Percentiles rank a stretch among this genome's conserved stretches.
Evolutionary conservation across 2,113 vertebrate genomes (phyloP).

Genomic region (Drymodes brunneopygia): DNA sequence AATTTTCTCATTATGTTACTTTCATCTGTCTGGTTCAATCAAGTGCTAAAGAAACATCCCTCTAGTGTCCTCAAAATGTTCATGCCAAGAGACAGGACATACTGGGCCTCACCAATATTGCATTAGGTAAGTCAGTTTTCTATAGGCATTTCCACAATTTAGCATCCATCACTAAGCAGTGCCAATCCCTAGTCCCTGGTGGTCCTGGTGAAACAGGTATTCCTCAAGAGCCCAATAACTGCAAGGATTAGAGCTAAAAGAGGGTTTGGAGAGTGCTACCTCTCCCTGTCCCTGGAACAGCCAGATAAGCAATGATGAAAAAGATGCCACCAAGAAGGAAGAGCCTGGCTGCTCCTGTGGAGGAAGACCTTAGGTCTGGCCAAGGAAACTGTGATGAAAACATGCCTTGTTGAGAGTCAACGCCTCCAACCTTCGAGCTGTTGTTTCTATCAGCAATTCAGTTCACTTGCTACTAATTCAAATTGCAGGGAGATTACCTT

Average conservation of each 20-base stretch:
- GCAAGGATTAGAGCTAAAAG: background rate
- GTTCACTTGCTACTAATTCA: background rate
- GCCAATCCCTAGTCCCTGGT: background rate
- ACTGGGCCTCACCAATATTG: background rate
- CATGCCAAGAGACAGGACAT: background rate
- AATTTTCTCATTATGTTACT: background rate
- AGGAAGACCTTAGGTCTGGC: background rate
- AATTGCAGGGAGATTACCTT: slow-evolving; percentile 78
- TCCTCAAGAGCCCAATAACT: background rate
- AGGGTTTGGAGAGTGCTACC: background rate
- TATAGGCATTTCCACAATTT: background rate
- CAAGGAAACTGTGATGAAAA: background rate
- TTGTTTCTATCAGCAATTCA: background rate
- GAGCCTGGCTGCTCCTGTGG: background rate
- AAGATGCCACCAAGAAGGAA: background rate
- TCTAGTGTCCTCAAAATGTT: background rate
- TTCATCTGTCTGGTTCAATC: background rate
- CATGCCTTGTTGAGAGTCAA: background rate
- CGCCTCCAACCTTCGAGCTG: background rate
- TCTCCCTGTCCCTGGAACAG: background rate
- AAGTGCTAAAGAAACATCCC: background rate
- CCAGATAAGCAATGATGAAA: background rate
- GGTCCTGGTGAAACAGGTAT: background rate
- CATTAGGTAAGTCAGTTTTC: background rate
- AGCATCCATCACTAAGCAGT: background rate